phyloP scores from a whole-genome alignment of 2,888 invertebrate genomes.

The Cephus spinipes region DNA sequence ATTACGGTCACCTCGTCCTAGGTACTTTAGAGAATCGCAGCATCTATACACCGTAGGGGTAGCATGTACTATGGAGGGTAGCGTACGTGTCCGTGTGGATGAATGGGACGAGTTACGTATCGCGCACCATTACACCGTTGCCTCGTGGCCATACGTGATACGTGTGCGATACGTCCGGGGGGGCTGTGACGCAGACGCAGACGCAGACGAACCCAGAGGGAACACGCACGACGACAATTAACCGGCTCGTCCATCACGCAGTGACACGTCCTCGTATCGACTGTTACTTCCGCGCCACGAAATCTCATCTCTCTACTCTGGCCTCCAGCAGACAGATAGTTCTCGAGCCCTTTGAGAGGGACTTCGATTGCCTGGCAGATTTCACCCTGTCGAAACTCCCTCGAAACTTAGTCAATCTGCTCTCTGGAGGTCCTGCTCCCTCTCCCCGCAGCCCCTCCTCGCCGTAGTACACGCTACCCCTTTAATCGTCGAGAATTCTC shows the following conservation, averaged over 20 bases:
- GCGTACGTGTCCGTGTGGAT: neutral
- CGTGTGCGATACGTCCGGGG: slow-evolving; percentile 6
- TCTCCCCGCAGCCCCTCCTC: neutral
- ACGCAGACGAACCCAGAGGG: neutral
- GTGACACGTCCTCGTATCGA: slow-evolving; percentile 8
- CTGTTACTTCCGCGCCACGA: neutral
- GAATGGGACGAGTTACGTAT: neutral
- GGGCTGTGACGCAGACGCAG: neutral
- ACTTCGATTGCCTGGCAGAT: slow-evolving; percentile 49
- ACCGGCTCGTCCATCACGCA: slow-evolving; percentile 4
- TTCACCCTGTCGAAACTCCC: slow-evolving; percentile 55
- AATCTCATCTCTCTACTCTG: neutral
- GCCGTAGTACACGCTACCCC: neutral
- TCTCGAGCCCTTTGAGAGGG: slow-evolving; percentile 41
- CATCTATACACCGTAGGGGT: neutral
- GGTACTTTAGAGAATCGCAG: neutral
- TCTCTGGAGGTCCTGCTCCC: slow-evolving; percentile 34
- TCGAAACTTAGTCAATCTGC: slow-evolving; percentile 58
- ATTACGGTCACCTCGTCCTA: neutral
- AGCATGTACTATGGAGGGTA: neutral
- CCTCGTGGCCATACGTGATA: neutral
- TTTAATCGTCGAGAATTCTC: neutral
- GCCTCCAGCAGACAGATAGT: slow-evolving; percentile 30
- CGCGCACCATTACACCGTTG: neutral
- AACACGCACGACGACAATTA: slow-evolving; percentile 5